A percentile compares a stretch with the other conserved stretches of the same genome.
phyloP scores from a whole-genome alignment of 1,140 invertebrate species.

The Heliothis virescens region DNA sequence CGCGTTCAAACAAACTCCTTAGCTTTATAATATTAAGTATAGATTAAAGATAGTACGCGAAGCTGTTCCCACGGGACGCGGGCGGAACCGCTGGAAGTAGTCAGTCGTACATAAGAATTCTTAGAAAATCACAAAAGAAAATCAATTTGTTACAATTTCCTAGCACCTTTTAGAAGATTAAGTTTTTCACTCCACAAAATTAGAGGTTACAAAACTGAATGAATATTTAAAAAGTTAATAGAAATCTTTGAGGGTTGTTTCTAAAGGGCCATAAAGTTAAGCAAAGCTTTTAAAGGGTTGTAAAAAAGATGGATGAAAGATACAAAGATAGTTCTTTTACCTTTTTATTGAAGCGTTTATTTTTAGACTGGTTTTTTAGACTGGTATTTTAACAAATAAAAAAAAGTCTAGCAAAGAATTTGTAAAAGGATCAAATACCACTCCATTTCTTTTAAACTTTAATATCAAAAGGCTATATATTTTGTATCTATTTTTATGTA shows the following conservation, averaged over 20 bases:
- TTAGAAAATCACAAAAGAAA: background rate
- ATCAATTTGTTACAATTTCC: conserved; percentile 2
- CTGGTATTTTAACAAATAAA: too few species aligned
- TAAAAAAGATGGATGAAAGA: conserved; percentile 31
- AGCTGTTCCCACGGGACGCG: too few species aligned
- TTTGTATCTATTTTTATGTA: too few species aligned
- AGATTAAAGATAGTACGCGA: too few species aligned
- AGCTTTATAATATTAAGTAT: too few species aligned
- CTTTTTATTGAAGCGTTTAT: background rate
- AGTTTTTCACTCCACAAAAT: conserved; percentile 12
- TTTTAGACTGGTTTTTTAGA: background rate
- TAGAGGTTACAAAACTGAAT: conserved; percentile 19
- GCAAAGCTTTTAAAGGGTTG: conserved; percentile 16
- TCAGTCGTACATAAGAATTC: too few species aligned
- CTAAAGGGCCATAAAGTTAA: conserved; percentile 1
- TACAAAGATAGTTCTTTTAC: conserved; percentile 1
- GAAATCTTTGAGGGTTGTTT: conserved; percentile 18
- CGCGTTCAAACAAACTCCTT: too few species aligned
- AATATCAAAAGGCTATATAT: too few species aligned
- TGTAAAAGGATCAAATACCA: too few species aligned
- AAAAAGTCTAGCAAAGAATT: too few species aligned
- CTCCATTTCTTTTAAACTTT: too few species aligned
- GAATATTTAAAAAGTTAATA: conserved; percentile 38
- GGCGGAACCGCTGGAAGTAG: too few species aligned
- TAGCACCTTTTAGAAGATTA: background rate